phyloP scores from a whole-genome alignment of 2,797 vertebrate species.

The Channa striata region DNA sequence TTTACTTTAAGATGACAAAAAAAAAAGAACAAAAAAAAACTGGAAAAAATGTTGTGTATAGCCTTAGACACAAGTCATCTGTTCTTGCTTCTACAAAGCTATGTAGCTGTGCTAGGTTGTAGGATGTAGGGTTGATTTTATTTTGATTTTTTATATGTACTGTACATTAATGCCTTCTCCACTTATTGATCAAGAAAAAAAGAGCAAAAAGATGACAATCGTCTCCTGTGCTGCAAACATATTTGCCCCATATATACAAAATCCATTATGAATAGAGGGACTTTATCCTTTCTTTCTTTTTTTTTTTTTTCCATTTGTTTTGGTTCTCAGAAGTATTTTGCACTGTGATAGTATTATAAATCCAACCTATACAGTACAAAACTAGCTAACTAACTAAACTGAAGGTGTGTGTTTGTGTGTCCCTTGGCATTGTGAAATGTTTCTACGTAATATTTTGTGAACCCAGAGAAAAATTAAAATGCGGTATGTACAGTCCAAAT shows the following conservation, averaged over 20 bases:
- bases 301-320: slow-evolving; percentile 68
- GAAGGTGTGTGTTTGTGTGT: slow-evolving; percentile 87
- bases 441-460: slow-evolving; percentile 85
- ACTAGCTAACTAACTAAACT: slow-evolving; percentile 86
- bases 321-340: slow-evolving; percentile 85
- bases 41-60: slow-evolving; percentile 86
- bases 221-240: slow-evolving; percentile 87
- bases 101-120: slow-evolving; percentile 85
- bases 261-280: slow-evolving; percentile 81
- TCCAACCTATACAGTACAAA: slow-evolving; percentile 87
- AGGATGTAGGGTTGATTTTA: slow-evolving; percentile 85
- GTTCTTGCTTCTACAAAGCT: slow-evolving; percentile 87
- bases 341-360: slow-evolving; percentile 90
- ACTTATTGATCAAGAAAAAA: slow-evolving; percentile 80
- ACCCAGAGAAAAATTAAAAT: slow-evolving; percentile 79
- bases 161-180: slow-evolving; percentile 89
- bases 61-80: slow-evolving; percentile 87
- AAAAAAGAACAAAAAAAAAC: slow-evolving; percentile 74
- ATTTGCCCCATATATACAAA: slow-evolving; percentile 83
- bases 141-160: slow-evolving; percentile 84
- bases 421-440: slow-evolving; percentile 89
- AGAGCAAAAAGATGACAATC: slow-evolving; percentile 88
- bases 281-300: slow-evolving; percentile 59
- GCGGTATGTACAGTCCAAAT: slow-evolving; percentile 82
- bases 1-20: slow-evolving; percentile 84